These are phyloP conservation scores for Chrysocyon brachyurus DNA, from an alignment of 2,797 vertebrate species.

Conservation along the genomic window DNA sequence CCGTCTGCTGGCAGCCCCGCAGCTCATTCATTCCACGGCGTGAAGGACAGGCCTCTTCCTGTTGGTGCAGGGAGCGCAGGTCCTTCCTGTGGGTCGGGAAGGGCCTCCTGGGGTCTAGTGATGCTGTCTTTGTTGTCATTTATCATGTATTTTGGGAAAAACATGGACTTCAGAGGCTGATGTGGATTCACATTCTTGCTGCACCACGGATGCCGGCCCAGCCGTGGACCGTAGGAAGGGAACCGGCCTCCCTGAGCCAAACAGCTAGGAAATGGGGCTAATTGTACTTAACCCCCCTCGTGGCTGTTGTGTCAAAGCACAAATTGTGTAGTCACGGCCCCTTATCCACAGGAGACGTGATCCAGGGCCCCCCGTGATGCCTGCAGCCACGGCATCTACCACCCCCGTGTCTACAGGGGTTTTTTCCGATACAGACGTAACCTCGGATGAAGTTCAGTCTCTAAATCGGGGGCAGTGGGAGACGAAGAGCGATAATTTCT, in stretches of 20 bases:
- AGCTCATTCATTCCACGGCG: not conserved
- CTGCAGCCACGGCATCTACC: too few species aligned
- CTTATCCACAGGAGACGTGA: not conserved
- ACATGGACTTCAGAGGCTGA: not conserved
- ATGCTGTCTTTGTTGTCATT: not conserved
- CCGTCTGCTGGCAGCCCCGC: not conserved
- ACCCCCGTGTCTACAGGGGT: not conserved
- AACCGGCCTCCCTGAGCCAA: not conserved
- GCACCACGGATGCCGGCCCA: not conserved
- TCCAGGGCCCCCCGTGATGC: not conserved
- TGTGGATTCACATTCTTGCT: not conserved
- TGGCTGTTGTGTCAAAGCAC: not conserved
- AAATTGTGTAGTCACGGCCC: not conserved
- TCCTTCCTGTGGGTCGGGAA: not conserved
- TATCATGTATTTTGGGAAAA: not conserved
- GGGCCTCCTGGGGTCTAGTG: not conserved
- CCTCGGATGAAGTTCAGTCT: not conserved
- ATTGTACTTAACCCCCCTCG: accelerated
- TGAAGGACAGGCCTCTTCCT: not conserved
- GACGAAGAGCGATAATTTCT: not conserved
- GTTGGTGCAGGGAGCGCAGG: not conserved
- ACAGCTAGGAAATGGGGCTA: not conserved
- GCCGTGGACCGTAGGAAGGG: not conserved
- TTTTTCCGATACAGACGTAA: not conserved
- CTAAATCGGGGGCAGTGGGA: not conserved